Base-by-base conservation (phyloP, 2,113 vertebrate species). In the Lutjanus erythropterus region DNA sequence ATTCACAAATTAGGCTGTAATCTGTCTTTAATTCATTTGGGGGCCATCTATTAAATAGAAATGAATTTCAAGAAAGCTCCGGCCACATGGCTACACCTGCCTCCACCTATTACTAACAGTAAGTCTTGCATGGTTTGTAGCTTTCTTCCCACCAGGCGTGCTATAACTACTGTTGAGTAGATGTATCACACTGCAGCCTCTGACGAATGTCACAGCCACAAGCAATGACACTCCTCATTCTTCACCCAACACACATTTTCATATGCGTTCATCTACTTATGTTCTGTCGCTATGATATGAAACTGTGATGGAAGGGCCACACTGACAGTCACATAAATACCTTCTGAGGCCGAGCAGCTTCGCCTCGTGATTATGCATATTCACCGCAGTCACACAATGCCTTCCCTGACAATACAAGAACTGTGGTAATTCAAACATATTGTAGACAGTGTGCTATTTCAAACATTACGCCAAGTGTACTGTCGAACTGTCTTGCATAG, bases 351-450 rank as follows among this genome's bases (percentile, higher is more conserved):
- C 3, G 9, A 84, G 50, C 60, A 37, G 72, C 83, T 71, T 86
- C 81, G 72, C 75, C 76, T 61, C 41, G 11, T 77, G 78, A 83
- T 90, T 79, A 89, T 88, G 81, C 86, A 89, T 88, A 90, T 92
- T 92, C 83, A 89, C 66, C 19, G 44, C 71, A 58, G 75, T 74
- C 49, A 25, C 80, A 86, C 81, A 75, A 75, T 74, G 70, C 62
- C 65, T 81, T 81, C 61, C 69, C 79, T 60, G 70, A 90, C 86
- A 90, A 80, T 72, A 85, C 78, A 50, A 64, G 75, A 78, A 59
- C 81, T 81, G 75, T 81, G 68, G 68, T 91, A 86, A 91, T 91
- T 91, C 85, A 89, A 83, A 88, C 79, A 84, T 86, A 91, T 83
- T 84, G 85, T 81, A 41, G 58, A 65, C 75, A 71, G 71, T 66